phyloP scores from a whole-genome alignment of 1,140 invertebrate species.

The Drosophila kikkawai region DNA sequence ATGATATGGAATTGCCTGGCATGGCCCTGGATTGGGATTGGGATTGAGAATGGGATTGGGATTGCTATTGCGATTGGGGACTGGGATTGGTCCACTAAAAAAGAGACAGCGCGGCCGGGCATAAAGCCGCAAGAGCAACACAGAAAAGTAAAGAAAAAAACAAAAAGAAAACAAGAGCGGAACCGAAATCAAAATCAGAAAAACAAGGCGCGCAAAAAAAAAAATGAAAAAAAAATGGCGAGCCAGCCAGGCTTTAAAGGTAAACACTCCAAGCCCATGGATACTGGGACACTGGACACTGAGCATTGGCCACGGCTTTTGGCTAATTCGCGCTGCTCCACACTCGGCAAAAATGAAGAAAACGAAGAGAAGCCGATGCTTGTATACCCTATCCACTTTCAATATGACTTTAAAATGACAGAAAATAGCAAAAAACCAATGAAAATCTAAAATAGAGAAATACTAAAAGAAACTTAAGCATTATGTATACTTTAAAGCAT shows the following conservation, averaged over 20 bases:
- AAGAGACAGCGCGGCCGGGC: conserved; percentile 25
- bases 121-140: conserved; percentile 21
- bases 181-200: conserved; percentile 23
- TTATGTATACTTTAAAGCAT: neutral
- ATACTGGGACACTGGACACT: conserved; percentile 34
- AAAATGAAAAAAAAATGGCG: conserved; percentile 60
- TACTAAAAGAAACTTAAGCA: neutral
- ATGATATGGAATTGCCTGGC: conserved; percentile 77
- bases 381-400: neutral
- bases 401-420: no score
- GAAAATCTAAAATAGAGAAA: neutral
- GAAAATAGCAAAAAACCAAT: neutral
- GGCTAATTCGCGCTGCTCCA: conserved; percentile 73
- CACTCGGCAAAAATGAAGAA: conserved; percentile 22
- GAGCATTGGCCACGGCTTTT: conserved; percentile 66
- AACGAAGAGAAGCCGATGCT: neutral
- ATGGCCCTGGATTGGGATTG: conserved; percentile 30
- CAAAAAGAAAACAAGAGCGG: conserved; percentile 20
- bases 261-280: conserved; percentile 65
- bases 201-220: conserved; percentile 9
- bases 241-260: conserved; percentile 67
- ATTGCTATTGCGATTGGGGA: conserved; percentile 19
- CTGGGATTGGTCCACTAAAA: conserved; percentile 30
- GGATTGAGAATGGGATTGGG: neutral
- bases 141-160: neutral